phyloP scores from a whole-genome alignment of 2,797 vertebrate genomes.

The Leucoraja ocellata region DNA sequence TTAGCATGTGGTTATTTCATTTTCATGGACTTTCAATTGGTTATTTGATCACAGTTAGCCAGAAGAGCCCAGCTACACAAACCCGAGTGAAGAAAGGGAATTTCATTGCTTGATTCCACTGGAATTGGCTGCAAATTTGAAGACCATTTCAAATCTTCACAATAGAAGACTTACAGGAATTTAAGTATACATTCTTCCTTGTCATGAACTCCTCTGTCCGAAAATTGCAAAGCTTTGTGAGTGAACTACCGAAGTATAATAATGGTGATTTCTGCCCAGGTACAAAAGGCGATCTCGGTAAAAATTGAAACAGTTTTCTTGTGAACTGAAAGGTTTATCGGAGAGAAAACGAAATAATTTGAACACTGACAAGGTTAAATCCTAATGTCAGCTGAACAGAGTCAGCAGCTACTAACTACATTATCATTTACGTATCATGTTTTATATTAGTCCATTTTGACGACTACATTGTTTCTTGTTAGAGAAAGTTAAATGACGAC shows the following conservation, averaged over 20 bases:
- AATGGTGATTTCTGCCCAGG: background rate
- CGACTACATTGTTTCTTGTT: background rate
- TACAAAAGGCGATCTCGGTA: background rate
- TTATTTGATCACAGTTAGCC: background rate
- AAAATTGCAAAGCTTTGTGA: background rate
- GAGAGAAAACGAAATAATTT: background rate
- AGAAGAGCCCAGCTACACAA: background rate
- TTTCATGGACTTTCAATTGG: too few species aligned
- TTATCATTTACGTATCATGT: background rate
- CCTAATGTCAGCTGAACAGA: background rate
- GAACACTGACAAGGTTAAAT: background rate
- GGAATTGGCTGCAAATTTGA: constrained; percentile 31
- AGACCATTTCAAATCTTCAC: constrained; percentile 29
- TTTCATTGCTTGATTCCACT: constrained; percentile 31
- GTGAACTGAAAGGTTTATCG: background rate
- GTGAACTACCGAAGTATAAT: background rate
- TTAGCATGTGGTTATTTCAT: too few species aligned
- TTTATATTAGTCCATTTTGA: background rate
- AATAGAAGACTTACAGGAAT: constrained; percentile 42
- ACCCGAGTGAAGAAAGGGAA: constrained; percentile 18
- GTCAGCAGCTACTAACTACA: background rate
- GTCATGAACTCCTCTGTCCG: constrained; percentile 2
- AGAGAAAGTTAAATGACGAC: background rate
- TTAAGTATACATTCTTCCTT: constrained; percentile 41
- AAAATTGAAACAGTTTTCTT: background rate